These are phyloP conservation scores for Charina bottae DNA, from an alignment of 2,113 vertebrate species.

Conservation along the genomic window DNA sequence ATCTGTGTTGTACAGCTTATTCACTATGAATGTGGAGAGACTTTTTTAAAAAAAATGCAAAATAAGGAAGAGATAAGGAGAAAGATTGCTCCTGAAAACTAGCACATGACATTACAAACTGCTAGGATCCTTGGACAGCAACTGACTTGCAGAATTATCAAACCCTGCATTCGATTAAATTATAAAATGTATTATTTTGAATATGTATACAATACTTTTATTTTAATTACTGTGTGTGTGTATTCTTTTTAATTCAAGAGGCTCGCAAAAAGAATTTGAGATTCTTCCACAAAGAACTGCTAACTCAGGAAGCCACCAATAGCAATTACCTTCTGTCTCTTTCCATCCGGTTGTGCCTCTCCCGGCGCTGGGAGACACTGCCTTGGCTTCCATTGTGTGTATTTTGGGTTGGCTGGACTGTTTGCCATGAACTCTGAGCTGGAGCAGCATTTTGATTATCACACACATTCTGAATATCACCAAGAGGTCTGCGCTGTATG, in stretches of 20 bases:
- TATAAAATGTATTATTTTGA: background rate
- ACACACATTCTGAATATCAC: slow-evolving; percentile 69
- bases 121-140: background rate
- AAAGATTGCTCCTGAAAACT: background rate
- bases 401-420: slow-evolving; percentile 52
- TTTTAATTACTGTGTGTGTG: background rate
- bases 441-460: slow-evolving; percentile 46
- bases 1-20: background rate
- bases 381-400: slow-evolving; percentile 51
- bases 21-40: background rate
- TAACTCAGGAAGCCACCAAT: accelerated
- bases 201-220: background rate
- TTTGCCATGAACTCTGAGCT: slow-evolving; percentile 64
- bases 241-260: background rate
- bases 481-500: slow-evolving; percentile 65
- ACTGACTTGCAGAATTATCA: background rate
- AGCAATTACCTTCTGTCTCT: slow-evolving; percentile 86
- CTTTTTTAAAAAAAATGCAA: background rate
- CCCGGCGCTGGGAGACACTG: slow-evolving; percentile 77
- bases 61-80: background rate
- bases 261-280: background rate
- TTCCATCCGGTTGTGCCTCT: slow-evolving; percentile 91
- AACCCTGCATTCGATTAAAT: background rate
- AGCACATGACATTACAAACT: background rate
- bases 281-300: background rate